Conservation (phyloP, 2,888 invertebrate species). For the Machimus rusticus region DNA sequence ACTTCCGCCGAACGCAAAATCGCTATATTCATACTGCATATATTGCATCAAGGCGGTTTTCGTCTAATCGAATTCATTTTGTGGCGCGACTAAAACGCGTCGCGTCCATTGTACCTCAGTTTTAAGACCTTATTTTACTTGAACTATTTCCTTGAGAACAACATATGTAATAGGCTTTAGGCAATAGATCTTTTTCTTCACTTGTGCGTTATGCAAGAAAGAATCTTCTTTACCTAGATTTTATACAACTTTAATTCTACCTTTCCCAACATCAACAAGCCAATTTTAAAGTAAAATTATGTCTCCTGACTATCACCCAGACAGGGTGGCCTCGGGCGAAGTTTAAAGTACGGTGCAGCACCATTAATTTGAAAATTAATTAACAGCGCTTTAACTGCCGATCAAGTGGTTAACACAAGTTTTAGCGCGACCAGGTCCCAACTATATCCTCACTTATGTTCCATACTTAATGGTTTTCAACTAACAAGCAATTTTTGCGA, state of each 20-base stretch:
- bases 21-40: too few relatives aligned
- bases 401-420: slow-evolving; percentile 10
- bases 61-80: too few relatives aligned
- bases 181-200: too few relatives aligned
- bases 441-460: background rate
- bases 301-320: background rate
- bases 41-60: too few relatives aligned
- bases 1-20: too few relatives aligned
- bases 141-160: too few relatives aligned
- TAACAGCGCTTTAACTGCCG: slow-evolving; percentile 15
- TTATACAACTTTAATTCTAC: background rate
- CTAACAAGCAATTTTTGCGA: slow-evolving; percentile 12
- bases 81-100: too few relatives aligned
- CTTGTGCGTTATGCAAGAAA: too few relatives aligned
- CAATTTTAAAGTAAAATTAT: background rate
- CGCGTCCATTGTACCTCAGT: too few relatives aligned
- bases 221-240: background rate
- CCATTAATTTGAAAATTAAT: slow-evolving; percentile 22
- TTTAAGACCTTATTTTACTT: too few relatives aligned
- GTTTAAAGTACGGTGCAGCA: background rate
- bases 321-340: background rate
- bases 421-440: background rate
- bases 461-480: background rate
- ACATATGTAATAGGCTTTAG: too few relatives aligned
- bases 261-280: background rate